These are phyloP conservation scores for Cyclura pinguis DNA, from an alignment of 2,797 vertebrate species.

Conservation along the genomic window DNA sequence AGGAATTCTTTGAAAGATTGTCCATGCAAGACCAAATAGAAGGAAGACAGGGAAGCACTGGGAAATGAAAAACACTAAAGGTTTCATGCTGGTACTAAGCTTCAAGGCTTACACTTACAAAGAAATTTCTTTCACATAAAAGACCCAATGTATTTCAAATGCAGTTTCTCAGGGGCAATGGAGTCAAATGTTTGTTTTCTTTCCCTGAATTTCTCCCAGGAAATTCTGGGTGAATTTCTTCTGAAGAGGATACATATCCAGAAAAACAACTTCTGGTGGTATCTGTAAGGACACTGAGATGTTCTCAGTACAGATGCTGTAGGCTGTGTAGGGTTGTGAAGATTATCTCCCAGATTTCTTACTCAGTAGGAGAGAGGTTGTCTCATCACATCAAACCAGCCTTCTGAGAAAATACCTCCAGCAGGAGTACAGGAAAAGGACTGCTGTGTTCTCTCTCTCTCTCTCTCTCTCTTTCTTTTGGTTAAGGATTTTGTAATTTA, in stretches of 20 bases:
- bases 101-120: not conserved
- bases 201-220: not conserved
- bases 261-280: not conserved
- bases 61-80: constrained; percentile 1
- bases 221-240: not conserved
- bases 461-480: too few relatives aligned
- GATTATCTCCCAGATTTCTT: too few relatives aligned
- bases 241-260: not conserved
- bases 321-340: not conserved
- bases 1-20: not conserved
- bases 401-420: too few relatives aligned
- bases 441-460: too few relatives aligned
- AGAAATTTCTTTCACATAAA: not conserved
- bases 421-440: too few relatives aligned
- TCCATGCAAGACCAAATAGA: not conserved
- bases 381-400: too few relatives aligned
- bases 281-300: not conserved
- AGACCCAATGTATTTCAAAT: not conserved
- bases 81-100: not conserved
- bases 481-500: too few relatives aligned
- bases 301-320: not conserved
- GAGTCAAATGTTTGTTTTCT: not conserved
- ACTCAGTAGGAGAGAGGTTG: too few relatives aligned
- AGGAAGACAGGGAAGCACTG: not conserved
- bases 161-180: not conserved